A percentile compares a stretch with the other conserved stretches of the same genome.
Evolutionary conservation across 2,888 invertebrate genomes (phyloP).

Genomic region (Octodonta nipae): DNA sequence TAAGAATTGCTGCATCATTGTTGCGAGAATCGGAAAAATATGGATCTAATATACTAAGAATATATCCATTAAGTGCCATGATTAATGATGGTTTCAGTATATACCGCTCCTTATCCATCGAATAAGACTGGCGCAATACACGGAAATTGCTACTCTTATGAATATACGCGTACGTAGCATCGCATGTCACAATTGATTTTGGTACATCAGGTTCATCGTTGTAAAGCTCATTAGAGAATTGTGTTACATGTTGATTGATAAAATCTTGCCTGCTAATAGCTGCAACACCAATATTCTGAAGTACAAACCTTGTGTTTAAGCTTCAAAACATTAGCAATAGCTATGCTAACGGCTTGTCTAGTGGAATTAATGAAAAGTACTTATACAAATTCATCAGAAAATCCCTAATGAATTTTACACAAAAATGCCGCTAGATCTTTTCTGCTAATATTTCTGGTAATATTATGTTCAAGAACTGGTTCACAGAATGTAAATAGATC

Average conservation of each 20-base stretch:
- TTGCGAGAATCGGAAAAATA: constrained; percentile 6
- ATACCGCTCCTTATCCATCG: constrained; percentile 4
- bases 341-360: constrained; percentile 5
- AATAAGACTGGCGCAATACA: constrained; percentile 5
- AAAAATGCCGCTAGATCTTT: constrained; percentile 5
- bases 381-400: constrained; percentile 4
- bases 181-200: constrained; percentile 5
- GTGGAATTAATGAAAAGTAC: constrained; percentile 2
- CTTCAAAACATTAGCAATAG: constrained; percentile 4
- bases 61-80: constrained; percentile 7
- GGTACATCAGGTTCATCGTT: constrained; percentile 2
- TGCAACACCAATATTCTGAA: constrained; percentile 7
- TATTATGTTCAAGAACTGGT: constrained; percentile 1
- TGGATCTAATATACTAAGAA: constrained; percentile 5
- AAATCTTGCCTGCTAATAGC: constrained; percentile 7
- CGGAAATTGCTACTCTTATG: constrained; percentile 4
- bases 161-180: constrained; percentile 5
- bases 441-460: constrained; percentile 1
- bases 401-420: constrained; percentile 4
- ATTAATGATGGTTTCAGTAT: constrained; percentile 5
- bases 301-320: constrained; percentile 5
- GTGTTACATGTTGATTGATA: constrained; percentile 6
- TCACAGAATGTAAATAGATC: constrained; percentile 6
- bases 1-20: constrained; percentile 6
- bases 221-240: constrained; percentile 4